Base-by-base conservation (phyloP, 2,797 vertebrate species). In the Zalophus californianus region DNA sequence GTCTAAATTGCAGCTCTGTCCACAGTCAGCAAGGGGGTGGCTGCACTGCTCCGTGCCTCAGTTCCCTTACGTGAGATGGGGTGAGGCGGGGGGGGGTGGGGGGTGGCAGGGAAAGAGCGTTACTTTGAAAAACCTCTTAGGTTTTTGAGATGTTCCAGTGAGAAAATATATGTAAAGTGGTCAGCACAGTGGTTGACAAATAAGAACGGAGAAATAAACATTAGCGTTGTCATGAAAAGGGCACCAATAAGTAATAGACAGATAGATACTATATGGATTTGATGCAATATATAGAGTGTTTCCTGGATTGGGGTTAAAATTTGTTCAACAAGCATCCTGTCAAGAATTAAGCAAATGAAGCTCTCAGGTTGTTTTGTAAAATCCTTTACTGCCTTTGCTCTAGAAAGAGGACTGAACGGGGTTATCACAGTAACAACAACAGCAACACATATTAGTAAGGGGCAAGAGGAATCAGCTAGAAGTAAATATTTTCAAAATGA, bases 41-140 rank as follows among this genome's bases (percentile, higher is more conserved):
- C 41, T 6, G 11, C 7, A 64, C 2, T 4, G 11, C 8, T 20
- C 95, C 62, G n/a, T 56, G 66, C 90, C 44, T 90, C 72, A 8
- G 86, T 78, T 77, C 90, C 64, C 56, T 32, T 50, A 20, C 1
- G 1, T 60, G 29, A 93, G 93, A 23, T 1, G 3, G 20, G 41
- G 11, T 0, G 0, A 54, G 32, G 64, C 38, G 8, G n/a, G 29
- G 8, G n/a, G 29, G n/a, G n/a, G 35, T 2, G 35, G 35, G 0
- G 15, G 23, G 56, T 25, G 23, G 7, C 1, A 6, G 66, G n/a
- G 18, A 2, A n/a, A 35, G 18, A 50, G 15, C n/a, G 8, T 20
- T 29, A 23, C 20, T 77, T 50, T 77, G 2, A 77, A 77, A 54
- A 54, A 7, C 3, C 48, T 56, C 18, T n/a, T 48, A n/a, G 20